phyloP scores from a whole-genome alignment of 35 echinoderm and acorn worm species.

The Strongylocentrotus purpuratus region DNA sequence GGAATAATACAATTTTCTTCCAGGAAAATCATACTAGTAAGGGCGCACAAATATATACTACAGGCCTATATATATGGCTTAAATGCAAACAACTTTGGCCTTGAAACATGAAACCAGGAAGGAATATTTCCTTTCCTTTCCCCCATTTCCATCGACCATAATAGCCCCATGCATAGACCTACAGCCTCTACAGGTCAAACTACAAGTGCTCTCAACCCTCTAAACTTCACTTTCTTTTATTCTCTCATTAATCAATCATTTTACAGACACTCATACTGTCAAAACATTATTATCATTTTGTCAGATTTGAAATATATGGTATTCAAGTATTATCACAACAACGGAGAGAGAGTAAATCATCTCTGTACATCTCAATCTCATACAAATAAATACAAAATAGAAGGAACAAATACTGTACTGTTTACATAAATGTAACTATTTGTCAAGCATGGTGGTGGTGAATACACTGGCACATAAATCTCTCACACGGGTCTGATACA shows the following conservation, averaged over 20 bases:
- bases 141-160: too few relatives aligned
- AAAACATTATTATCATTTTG: not conserved
- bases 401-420: not conserved
- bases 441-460: not conserved
- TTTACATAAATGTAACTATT: not conserved
- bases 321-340: not conserved
- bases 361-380: not conserved
- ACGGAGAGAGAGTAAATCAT: not conserved
- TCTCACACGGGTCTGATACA: not conserved
- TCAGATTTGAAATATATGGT: not conserved
- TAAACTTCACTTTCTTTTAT: not conserved
- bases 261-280: not conserved
- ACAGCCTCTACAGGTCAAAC: not conserved
- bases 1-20: too few relatives aligned
- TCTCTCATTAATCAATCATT: not conserved
- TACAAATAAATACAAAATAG: not conserved
- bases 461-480: not conserved
- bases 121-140: too few relatives aligned
- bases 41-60: too few relatives aligned
- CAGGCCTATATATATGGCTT: too few relatives aligned
- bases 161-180: too few relatives aligned
- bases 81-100: too few relatives aligned
- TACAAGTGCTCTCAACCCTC: not conserved
- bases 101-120: too few relatives aligned
- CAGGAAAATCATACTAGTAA: too few relatives aligned